Conservation (phyloP, 2,888 invertebrate species). For the Suillia variegata region DNA sequence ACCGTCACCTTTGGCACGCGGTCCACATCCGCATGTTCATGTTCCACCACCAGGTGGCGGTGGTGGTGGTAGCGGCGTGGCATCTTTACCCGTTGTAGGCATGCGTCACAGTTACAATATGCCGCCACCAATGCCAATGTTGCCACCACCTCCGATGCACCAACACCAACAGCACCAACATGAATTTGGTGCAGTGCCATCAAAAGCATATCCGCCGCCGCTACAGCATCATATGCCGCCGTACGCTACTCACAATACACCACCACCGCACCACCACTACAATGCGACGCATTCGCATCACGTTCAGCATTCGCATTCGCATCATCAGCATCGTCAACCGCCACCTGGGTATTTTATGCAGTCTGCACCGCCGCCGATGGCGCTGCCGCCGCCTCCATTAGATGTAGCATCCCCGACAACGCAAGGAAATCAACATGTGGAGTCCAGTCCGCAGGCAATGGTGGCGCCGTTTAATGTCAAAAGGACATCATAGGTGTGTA, state of each 20-base stretch:
- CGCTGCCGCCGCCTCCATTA: constrained; percentile 10
- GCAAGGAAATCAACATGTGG: no score
- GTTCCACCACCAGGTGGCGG: neutral
- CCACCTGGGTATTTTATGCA: neutral
- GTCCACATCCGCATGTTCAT: constrained; percentile 23
- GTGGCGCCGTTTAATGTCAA: constrained; percentile 40
- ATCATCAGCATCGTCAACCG: constrained; percentile 13
- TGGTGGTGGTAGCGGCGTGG: neutral
- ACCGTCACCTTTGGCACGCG: constrained; percentile 44
- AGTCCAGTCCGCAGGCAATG: constrained; percentile 36
- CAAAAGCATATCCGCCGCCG: neutral
- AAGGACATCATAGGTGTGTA: constrained; percentile 27
- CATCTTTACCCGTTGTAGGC: constrained; percentile 38
- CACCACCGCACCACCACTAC: neutral
- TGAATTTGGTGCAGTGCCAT: no score
- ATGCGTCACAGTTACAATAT: constrained; percentile 41
- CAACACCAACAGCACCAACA: neutral
- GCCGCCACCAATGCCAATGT: constrained; percentile 37
- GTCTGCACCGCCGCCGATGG: constrained; percentile 10
- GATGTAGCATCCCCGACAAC: neutral
- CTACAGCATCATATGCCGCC: no score
- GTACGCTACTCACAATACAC: neutral
- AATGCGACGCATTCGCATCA: constrained; percentile 5
- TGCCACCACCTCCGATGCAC: constrained; percentile 1
- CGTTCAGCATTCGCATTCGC: constrained; percentile 3